These are phyloP conservation scores for Anolis sagrei DNA, from an alignment of 2,113 vertebrate genomes.

Conservation along the genomic window DNA sequence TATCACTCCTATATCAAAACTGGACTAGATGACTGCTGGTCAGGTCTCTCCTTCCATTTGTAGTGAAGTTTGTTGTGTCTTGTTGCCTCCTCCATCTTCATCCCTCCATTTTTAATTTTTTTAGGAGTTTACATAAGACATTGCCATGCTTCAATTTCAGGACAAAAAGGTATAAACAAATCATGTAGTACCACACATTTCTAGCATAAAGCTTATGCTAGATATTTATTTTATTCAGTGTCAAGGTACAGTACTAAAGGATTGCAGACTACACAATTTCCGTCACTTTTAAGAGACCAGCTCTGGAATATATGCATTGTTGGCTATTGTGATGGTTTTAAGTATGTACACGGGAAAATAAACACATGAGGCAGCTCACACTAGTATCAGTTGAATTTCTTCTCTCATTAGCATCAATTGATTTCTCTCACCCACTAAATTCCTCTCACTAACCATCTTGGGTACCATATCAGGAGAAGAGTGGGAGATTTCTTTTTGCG, in stretches of 20 bases:
- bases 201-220: no score
- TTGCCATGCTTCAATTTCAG: no score
- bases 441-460: no score
- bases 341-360: not conserved
- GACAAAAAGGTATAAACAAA: no score
- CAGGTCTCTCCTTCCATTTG: not conserved
- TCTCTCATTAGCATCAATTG: not conserved
- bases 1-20: not conserved
- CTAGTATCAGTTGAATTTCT: not conserved
- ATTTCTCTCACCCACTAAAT: not conserved
- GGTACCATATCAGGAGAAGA: no score
- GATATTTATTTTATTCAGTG: no score
- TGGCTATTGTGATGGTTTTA: not conserved
- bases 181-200: no score
- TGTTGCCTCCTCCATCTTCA: not conserved
- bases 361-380: not conserved
- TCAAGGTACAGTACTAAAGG: no score
- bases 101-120: not conserved
- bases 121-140: no score
- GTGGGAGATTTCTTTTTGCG: no score
- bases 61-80: not conserved
- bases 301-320: not conserved
- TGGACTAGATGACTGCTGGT: not conserved
- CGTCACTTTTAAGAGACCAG: not conserved
- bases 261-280: not conserved